Evolutionary conservation across 2,797 vertebrate species (phyloP).

Genomic region (Schizopygopsis malacanthus): DNA sequence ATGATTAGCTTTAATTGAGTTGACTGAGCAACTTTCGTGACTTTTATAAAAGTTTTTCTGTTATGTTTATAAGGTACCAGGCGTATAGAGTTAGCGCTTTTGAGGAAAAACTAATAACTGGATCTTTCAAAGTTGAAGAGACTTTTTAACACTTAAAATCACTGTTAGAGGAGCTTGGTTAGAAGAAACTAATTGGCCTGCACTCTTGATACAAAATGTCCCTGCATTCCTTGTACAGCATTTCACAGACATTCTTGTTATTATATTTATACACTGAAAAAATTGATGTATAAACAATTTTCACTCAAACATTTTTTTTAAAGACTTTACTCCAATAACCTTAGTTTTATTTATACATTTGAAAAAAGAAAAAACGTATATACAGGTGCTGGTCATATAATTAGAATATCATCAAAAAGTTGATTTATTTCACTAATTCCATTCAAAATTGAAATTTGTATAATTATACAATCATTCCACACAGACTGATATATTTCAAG

Average conservation of each 20-base stretch:
- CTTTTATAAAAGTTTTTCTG: background rate
- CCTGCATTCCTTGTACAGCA: background rate
- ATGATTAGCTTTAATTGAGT: background rate
- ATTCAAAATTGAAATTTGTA: no score
- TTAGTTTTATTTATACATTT: no score
- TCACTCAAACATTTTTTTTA: no score
- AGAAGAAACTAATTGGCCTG: background rate
- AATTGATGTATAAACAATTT: background rate
- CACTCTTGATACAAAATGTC: no score
- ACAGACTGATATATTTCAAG: no score
- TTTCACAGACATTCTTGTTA: background rate
- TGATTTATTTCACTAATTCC: no score
- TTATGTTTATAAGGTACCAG: background rate
- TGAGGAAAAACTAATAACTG: background rate
- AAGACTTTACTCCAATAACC: no score
- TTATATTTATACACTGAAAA: background rate
- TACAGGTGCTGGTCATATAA: no score
- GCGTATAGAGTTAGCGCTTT: background rate
- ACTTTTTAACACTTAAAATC: background rate
- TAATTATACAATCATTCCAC: no score
- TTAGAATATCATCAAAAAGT: no score
- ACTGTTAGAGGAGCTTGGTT: background rate
- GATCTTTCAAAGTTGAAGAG: background rate
- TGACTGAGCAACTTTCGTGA: background rate
- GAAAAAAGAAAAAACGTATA: no score